Evolutionary conservation across 2,888 invertebrate species (phyloP), one percentile per base, ranked within the genome.

Genomic region (Cerceris rybyensis): DNA sequence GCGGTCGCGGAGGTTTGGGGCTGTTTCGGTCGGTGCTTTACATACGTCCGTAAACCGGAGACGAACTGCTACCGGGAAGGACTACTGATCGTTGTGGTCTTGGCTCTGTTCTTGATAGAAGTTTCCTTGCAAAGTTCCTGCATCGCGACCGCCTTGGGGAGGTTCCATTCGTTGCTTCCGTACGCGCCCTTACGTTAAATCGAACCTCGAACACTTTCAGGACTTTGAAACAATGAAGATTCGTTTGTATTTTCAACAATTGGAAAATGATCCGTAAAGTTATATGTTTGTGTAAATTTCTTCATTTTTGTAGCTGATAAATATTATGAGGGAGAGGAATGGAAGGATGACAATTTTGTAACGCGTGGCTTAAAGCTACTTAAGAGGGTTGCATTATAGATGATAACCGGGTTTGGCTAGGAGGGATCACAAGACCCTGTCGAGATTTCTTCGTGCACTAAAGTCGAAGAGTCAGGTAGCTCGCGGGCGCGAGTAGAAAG

Each of bases 41-140:
- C 90, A 91, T 91, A 90, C 90, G 90, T 91, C 89, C 90, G 90
- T 89, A 88, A 91, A 92, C 92, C 91, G 89, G 90, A 92, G 91
- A 92, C 91, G 91, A 90, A 92, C 91, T 91, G 90, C 91, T 91
- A 87, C 88, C 78, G 87, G 87, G 88, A 86, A 87, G 87, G 89
- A 90, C 91, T 92, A 92, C 92, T 92, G 92, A 92, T 92, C 91
- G 91, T 90, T 91, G 91, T 84, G 92, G 92, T 91, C 88, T 89
- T 85, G 89, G 78, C 73, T 81, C 78, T 81, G 74, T 83, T 83
- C 86, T 83, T 86, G 86, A 85, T 86, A 85, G 85, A 86, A 85
- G 80, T 85, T 85, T 78, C 72, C 82, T 73, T 17, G 75, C 70
- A 80, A 85, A 84, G 83, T 85, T 84, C 71, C 81, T 50, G 76